Percentiles rank a stretch among this genome's conserved stretches.
Evolutionary conservation across 2,888 invertebrate species (phyloP).

Genomic region (Scaptomyza flava): DNA sequence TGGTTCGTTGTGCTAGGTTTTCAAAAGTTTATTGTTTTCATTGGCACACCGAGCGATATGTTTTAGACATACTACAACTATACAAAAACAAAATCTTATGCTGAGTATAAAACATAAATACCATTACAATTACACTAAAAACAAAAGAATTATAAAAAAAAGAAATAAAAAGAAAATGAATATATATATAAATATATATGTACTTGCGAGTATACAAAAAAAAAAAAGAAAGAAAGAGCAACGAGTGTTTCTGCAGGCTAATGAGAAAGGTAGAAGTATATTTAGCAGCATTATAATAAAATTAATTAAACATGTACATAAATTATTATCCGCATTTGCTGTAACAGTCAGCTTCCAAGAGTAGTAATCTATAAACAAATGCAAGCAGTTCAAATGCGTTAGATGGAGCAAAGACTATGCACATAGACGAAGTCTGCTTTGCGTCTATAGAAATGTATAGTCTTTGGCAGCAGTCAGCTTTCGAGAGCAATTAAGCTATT

Average conservation of each 20-base stretch:
- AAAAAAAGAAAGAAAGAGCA: slow-evolving; percentile 15
- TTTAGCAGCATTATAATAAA: slow-evolving; percentile 4
- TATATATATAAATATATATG: slow-evolving; percentile 58
- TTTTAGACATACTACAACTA: slow-evolving; percentile 57
- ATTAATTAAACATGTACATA: background rate
- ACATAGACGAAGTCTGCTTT: no score
- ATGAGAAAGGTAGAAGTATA: slow-evolving; percentile 2
- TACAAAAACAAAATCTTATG: slow-evolving; percentile 68
- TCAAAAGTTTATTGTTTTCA: slow-evolving; percentile 53
- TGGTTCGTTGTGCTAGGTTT: slow-evolving; percentile 66
- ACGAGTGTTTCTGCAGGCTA: slow-evolving; percentile 50
- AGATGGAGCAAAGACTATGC: background rate
- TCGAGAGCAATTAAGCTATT: slow-evolving; percentile 18
- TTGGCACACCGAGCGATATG: slow-evolving; percentile 64
- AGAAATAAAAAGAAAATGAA: slow-evolving; percentile 59
- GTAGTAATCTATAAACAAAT: slow-evolving; percentile 2
- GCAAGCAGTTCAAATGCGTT: slow-evolving; percentile 9
- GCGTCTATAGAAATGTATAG: no score
- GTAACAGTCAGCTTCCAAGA: slow-evolving; percentile 32
- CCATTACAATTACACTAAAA: slow-evolving; percentile 67
- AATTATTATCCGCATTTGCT: background rate
- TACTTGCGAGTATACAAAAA: slow-evolving; percentile 45
- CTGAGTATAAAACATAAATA: slow-evolving; percentile 70
- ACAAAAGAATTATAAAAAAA: slow-evolving; percentile 42
- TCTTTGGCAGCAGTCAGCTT: slow-evolving; percentile 31